These are phyloP conservation scores for Hypanus sabinus DNA, from an alignment of 2,113 vertebrate species.

Conservation along the genomic window DNA sequence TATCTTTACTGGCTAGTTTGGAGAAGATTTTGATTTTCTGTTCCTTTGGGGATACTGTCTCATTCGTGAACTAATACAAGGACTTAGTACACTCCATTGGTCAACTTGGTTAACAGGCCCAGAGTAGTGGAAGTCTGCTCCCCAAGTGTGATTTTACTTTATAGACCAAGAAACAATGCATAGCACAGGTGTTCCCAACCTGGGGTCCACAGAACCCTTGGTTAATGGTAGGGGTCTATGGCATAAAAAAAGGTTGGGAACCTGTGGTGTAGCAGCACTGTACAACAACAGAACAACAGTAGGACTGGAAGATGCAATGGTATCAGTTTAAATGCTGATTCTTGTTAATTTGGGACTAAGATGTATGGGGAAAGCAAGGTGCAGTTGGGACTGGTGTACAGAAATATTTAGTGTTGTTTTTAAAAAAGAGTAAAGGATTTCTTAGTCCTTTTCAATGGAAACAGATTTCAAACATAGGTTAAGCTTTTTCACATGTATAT, in stretches of 20 bases:
- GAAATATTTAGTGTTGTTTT: not conserved
- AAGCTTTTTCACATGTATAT: not conserved
- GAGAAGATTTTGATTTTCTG: not conserved
- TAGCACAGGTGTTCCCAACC: no score
- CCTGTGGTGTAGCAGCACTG: no score
- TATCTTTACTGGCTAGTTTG: not conserved
- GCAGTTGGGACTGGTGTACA: not conserved
- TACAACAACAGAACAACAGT: not conserved
- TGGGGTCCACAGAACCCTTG: no score
- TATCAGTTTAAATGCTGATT: not conserved
- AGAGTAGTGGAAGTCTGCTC: not conserved
- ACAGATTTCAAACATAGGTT: not conserved
- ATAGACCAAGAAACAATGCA: not conserved
- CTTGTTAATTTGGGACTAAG: not conserved
- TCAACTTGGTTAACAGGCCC: not conserved
- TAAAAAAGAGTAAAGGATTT: not conserved
- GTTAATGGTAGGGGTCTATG: no score
- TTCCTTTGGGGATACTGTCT: not conserved
- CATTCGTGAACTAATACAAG: not conserved
- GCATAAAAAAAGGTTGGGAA: no score
- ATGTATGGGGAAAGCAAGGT: no score
- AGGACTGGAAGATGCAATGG: not conserved
- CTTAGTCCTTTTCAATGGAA: not conserved
- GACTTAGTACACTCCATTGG: not conserved
- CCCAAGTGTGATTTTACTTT: not conserved